These are phyloP conservation scores for Gnathonemus echidnorhynchus DNA, from an alignment of 2,113 vertebrate genomes.

Conservation along the genomic window DNA sequence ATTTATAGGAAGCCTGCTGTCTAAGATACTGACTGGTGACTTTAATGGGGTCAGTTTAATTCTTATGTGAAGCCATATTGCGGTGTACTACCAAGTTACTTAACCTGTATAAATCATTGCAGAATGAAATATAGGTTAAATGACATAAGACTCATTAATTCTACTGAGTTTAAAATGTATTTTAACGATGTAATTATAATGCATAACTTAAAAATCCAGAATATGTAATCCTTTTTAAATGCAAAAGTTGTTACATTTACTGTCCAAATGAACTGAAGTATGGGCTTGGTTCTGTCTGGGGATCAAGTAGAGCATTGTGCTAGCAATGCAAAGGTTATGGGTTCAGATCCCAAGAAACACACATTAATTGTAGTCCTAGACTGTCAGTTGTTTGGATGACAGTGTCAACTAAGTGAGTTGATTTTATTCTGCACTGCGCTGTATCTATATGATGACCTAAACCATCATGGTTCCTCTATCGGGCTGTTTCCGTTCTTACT, in stretches of 20 bases:
- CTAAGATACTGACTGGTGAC: not conserved
- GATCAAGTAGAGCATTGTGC: not conserved
- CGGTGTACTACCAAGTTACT: not conserved
- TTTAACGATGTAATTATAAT: not conserved
- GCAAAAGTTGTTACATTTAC: not conserved
- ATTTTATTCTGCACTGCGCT: not conserved
- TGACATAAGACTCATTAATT: not conserved
- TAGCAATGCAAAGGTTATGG: not conserved
- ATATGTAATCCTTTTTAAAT: not conserved
- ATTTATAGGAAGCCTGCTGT: not conserved
- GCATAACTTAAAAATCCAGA: not conserved
- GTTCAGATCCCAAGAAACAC: not conserved
- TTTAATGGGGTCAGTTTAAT: not conserved
- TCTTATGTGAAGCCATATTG: not conserved
- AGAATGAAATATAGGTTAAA: not conserved
- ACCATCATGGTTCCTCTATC: not conserved
- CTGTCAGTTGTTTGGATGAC: not conserved
- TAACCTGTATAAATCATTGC: not conserved
- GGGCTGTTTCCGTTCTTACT: not conserved
- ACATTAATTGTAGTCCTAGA: not conserved
- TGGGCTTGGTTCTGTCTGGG: not conserved
- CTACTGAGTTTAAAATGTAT: not conserved
- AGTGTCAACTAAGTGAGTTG: not conserved
- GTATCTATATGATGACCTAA: not conserved
- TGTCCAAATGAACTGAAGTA: not conserved